A percentile compares a stretch with the other conserved stretches of the same genome.
These are phyloP conservation scores for Spatula clypeata DNA, from an alignment of 2,797 vertebrate species.

Conservation along the genomic window DNA sequence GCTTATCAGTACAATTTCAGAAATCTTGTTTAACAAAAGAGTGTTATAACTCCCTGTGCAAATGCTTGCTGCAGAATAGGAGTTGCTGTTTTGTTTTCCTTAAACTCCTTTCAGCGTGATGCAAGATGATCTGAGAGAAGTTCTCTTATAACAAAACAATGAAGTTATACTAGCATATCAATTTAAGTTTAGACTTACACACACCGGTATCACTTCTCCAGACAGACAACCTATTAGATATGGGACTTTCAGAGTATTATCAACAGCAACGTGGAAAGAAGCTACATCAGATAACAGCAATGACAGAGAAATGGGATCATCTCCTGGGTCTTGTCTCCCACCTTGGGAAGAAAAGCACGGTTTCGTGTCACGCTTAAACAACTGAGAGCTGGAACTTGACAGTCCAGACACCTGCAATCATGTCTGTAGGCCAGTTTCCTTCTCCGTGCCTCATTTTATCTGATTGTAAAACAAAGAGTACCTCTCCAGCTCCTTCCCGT, in stretches of 20 bases:
- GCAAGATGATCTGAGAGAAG: background rate
- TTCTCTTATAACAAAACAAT: conserved; percentile 25
- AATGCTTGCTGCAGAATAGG: background rate
- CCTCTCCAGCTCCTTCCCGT: background rate
- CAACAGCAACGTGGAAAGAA: conserved; percentile 27
- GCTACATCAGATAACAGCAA: conserved; percentile 17
- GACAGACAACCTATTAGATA: background rate
- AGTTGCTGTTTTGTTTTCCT: background rate
- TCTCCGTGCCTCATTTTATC: background rate
- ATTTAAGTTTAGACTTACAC: background rate
- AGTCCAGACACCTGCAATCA: background rate
- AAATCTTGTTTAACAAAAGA: background rate
- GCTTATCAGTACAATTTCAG: background rate
- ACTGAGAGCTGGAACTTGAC: background rate
- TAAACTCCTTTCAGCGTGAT: conserved; percentile 2
- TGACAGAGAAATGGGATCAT: conserved; percentile 27
- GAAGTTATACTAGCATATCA: background rate
- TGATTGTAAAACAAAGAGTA: background rate
- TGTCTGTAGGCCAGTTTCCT: background rate
- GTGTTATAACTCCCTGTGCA: background rate
- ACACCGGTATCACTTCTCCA: conserved; percentile 1
- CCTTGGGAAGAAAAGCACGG: background rate
- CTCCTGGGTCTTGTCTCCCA: background rate
- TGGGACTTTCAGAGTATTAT: background rate
- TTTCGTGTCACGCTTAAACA: background rate